phyloP scores from a whole-genome alignment of 2,888 invertebrate species.

The Melangyna quadrimaculata region DNA sequence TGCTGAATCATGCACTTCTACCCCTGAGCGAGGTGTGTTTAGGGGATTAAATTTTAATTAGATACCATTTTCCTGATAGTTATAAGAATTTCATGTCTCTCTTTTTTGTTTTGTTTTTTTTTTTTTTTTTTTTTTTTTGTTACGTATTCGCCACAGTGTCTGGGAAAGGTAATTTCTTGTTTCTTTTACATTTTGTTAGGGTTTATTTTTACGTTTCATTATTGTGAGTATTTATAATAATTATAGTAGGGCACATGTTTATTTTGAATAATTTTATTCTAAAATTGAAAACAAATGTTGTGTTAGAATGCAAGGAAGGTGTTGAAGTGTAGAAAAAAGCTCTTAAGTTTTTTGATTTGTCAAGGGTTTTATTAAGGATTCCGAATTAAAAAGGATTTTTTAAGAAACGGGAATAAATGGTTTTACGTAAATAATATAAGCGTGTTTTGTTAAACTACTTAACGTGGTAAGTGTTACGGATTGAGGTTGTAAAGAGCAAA shows the following conservation, averaged over 20 bases:
- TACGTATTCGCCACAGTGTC: slow-evolving; percentile 26
- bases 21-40: background rate
- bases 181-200: background rate
- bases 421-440: too few relatives aligned
- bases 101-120: too few relatives aligned
- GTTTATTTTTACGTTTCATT: background rate
- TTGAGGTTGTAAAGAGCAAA: too few relatives aligned
- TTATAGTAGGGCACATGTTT: background rate
- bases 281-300: background rate
- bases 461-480: too few relatives aligned
- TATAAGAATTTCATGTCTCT: background rate
- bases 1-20: background rate
- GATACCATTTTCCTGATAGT: slow-evolving; percentile 1
- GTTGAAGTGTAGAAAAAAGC: too few relatives aligned
- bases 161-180: background rate
- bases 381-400: background rate
- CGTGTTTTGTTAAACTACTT: too few relatives aligned
- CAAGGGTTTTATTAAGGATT: background rate
- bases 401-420: too few relatives aligned
- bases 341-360: too few relatives aligned
- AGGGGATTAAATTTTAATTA: slow-evolving; percentile 22
- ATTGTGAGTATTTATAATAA: background rate
- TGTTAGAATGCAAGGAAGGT: background rate
- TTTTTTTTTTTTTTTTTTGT: too few relatives aligned
- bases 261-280: background rate